Evolutionary conservation across 2,113 vertebrate genomes (phyloP).

Genomic region (Chrysemys picta): DNA sequence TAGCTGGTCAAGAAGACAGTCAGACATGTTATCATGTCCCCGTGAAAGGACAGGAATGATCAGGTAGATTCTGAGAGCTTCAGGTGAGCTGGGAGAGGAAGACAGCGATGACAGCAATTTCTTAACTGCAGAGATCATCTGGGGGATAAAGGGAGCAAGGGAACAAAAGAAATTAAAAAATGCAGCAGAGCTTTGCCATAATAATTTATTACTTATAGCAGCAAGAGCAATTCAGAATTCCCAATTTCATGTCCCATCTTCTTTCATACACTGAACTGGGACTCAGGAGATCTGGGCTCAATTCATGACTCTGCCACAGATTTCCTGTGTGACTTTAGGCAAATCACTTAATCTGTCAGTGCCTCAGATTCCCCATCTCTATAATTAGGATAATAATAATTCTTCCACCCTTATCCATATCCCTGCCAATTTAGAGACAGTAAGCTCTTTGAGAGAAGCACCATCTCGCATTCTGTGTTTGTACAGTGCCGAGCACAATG

Average conservation of each 20-base stretch:
- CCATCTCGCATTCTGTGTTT: neutral
- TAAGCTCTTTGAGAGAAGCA: neutral
- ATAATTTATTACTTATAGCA: neutral
- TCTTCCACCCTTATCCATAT: neutral
- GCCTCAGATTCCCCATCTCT: neutral
- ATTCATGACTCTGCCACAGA: neutral
- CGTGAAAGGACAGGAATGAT: constrained; percentile 68
- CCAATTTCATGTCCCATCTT: neutral
- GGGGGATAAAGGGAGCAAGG: neutral
- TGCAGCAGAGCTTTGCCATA: neutral
- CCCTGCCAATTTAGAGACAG: neutral
- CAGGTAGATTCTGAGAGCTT: constrained; percentile 72
- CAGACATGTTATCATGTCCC: fast-evolving
- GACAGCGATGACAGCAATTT: constrained; percentile 36
- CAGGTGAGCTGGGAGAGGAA: constrained; percentile 43
- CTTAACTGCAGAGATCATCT: constrained; percentile 48
- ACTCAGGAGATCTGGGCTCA: neutral
- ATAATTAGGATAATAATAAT: neutral
- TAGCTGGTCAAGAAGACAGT: neutral
- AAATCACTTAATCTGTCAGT: neutral
- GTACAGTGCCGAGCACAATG: neutral
- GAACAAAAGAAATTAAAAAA: neutral
- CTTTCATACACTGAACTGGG: neutral
- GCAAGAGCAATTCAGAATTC: neutral
- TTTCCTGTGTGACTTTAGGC: neutral